Evolutionary conservation across 2,888 invertebrate species (phyloP).

Genomic region (Allophyes oxyacanthae): DNA sequence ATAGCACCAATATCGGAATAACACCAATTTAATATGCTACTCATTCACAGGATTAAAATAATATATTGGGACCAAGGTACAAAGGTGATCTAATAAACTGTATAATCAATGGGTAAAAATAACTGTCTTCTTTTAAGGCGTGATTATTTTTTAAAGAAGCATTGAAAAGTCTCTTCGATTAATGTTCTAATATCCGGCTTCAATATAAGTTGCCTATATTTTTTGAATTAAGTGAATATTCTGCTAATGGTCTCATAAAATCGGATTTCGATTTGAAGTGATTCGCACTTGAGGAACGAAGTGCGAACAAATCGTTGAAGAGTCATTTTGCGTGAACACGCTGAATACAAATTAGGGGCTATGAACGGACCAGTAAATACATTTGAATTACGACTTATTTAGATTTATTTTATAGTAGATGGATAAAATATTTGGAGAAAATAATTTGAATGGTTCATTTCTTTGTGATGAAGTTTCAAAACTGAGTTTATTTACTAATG

Average conservation of each 20-base stretch:
- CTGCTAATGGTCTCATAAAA: slow-evolving; percentile 33
- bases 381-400: slow-evolving; percentile 63
- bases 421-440: slow-evolving; percentile 6
- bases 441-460: too few relatives aligned
- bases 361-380: slow-evolving; percentile 70
- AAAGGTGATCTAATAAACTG: slow-evolving; percentile 44
- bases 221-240: slow-evolving; percentile 27
- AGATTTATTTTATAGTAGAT: slow-evolving; percentile 11
- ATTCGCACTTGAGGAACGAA: slow-evolving; percentile 48
- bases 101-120: slow-evolving; percentile 39
- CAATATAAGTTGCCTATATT: slow-evolving; percentile 13
- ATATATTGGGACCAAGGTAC: slow-evolving; percentile 28
- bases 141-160: slow-evolving; percentile 1
- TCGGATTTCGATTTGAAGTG: slow-evolving; percentile 49
- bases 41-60: slow-evolving; percentile 58
- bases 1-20: slow-evolving; percentile 70
- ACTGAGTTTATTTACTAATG: slow-evolving; percentile 13
- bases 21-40: slow-evolving; percentile 61
- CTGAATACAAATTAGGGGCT: slow-evolving; percentile 95
- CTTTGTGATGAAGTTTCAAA: slow-evolving; percentile 1
- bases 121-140: slow-evolving; percentile 28
- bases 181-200: slow-evolving; percentile 17
- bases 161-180: slow-evolving; percentile 6
- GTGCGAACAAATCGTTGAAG: slow-evolving; percentile 58
- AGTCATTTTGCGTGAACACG: slow-evolving; percentile 92